Conservation (phyloP, 2,797 vertebrate species). For the Anolis apletophallus region DNA sequence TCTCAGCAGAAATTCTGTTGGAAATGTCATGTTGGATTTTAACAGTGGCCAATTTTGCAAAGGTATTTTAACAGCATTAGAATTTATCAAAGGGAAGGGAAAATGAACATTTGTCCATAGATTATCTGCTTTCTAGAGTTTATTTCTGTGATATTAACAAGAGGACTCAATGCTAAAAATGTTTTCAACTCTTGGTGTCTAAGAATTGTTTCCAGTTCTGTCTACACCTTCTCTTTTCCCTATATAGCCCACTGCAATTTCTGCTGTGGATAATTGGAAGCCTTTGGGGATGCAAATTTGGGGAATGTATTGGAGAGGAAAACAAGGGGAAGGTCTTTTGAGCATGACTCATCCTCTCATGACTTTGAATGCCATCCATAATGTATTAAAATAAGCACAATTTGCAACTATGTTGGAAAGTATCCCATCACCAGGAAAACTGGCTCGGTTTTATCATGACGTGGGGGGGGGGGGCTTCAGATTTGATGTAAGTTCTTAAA, state of each 20-base stretch:
- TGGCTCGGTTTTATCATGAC: background rate
- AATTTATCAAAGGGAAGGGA: background rate
- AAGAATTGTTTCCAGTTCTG: too few species aligned
- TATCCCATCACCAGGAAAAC: background rate
- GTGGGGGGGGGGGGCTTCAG: background rate
- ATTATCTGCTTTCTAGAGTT: conserved; percentile 50
- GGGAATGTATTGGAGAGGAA: background rate
- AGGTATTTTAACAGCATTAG: background rate
- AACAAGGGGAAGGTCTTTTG: background rate
- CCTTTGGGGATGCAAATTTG: background rate
- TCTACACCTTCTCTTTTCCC: background rate
- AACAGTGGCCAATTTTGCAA: conserved; percentile 45
- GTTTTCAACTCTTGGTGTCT: background rate
- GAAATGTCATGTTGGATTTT: conserved; percentile 44
- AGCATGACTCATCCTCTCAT: too few species aligned
- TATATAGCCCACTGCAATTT: background rate
- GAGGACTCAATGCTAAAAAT: background rate
- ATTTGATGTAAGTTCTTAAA: background rate
- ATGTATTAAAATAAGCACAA: background rate
- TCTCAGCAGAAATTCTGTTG: conserved; percentile 57
- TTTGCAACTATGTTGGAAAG: background rate
- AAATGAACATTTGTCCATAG: conserved; percentile 22
- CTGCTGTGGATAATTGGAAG: background rate
- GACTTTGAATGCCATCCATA: background rate
- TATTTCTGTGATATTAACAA: background rate